These are phyloP conservation scores for Lagorchestes hirsutus DNA, from an alignment of 2,797 vertebrate genomes.

Conservation along the genomic window DNA sequence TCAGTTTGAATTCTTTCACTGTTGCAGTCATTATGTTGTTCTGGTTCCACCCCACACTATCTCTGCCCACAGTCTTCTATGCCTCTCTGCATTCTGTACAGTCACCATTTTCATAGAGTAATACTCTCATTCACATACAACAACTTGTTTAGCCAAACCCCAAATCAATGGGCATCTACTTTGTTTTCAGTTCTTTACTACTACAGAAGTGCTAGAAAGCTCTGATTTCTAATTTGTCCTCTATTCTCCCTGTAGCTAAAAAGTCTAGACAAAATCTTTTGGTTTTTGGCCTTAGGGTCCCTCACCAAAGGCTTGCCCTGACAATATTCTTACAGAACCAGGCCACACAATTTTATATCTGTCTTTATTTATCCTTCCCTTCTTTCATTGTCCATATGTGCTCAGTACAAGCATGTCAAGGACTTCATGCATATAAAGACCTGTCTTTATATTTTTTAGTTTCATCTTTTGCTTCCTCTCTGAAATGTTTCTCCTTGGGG, in stretches of 20 bases:
- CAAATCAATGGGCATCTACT: not conserved
- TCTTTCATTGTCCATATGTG: not conserved
- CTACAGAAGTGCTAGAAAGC: not conserved
- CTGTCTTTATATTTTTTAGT: not conserved
- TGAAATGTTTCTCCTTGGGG: not conserved
- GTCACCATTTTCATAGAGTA: not conserved
- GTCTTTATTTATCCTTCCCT: not conserved
- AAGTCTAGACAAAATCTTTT: not conserved
- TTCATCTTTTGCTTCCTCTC: not conserved
- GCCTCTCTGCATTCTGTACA: not conserved
- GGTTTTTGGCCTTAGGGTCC: not conserved
- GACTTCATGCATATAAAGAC: not conserved
- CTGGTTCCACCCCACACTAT: not conserved
- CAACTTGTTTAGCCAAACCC: not conserved
- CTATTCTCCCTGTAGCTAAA: not conserved
- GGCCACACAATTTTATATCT: not conserved
- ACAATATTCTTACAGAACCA: not conserved
- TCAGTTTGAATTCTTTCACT: not conserved
- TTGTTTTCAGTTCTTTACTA: not conserved
- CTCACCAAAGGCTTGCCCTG: not conserved
- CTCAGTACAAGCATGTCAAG: not conserved
- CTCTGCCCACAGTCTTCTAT: not conserved
- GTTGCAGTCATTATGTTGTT: not conserved
- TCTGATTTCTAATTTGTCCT: not conserved
- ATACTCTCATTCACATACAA: not conserved